These are phyloP conservation scores for Parauchenoglanis punctatus DNA, from an alignment of 2,797 vertebrate genomes.

Conservation along the genomic window DNA sequence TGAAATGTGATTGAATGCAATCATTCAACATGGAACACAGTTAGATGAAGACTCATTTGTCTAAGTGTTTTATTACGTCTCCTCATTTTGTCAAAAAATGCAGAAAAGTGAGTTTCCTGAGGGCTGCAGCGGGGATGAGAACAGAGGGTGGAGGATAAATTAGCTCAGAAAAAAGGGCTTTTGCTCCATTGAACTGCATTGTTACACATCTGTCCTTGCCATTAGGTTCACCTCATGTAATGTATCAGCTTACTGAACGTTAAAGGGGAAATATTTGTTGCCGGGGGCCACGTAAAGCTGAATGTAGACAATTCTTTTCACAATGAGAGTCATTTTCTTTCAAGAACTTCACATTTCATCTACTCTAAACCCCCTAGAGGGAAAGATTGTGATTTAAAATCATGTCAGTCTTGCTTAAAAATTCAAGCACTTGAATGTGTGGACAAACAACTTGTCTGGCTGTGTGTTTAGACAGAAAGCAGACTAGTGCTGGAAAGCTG, in stretches of 20 bases:
- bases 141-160: conserved; percentile 44
- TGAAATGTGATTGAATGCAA: conserved; percentile 35
- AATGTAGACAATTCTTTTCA: not conserved
- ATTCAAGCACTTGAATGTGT: not conserved
- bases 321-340: not conserved
- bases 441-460: not conserved
- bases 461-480: not conserved
- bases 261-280: not conserved
- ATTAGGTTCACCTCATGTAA: conserved; percentile 16
- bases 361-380: not conserved
- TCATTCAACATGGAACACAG: conserved; percentile 25
- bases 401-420: not conserved
- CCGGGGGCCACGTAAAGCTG: not conserved
- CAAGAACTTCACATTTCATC: not conserved
- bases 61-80: conserved; percentile 33
- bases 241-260: conserved; percentile 12
- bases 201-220: conserved; percentile 63
- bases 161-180: conserved; percentile 57
- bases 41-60: conserved; percentile 22
- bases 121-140: not conserved
- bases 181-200: conserved; percentile 62
- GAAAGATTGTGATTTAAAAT: not conserved
- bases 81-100: conserved; percentile 41
- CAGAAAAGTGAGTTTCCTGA: conserved; percentile 13
- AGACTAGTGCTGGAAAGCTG: not conserved